A percentile compares a stretch with the other conserved stretches of the same genome.
These are phyloP conservation scores for Cloeon dipterum DNA, from an alignment of 2,888 invertebrate species.

Conservation along the genomic window DNA sequence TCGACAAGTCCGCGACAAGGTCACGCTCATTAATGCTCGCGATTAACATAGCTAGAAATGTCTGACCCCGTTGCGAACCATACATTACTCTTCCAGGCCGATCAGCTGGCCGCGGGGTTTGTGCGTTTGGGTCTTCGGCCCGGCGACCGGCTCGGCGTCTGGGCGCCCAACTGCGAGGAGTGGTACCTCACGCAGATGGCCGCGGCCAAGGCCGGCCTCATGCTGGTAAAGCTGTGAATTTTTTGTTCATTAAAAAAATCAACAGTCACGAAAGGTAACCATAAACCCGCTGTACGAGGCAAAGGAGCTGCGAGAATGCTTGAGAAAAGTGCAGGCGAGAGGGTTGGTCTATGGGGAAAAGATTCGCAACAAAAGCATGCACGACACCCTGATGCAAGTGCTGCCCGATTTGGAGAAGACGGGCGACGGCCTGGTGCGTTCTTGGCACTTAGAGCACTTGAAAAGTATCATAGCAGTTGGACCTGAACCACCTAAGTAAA, in stretches of 20 bases:
- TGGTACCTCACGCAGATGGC: slow-evolving; percentile 54
- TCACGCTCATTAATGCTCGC: slow-evolving; percentile 5
- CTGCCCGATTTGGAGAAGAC: slow-evolving; percentile 29
- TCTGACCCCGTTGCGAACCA: too few species aligned
- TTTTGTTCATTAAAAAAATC: background rate
- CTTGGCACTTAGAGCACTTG: slow-evolving; percentile 24
- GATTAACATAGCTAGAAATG: slow-evolving; percentile 16
- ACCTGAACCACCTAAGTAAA: slow-evolving; percentile 28
- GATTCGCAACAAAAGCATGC: slow-evolving; percentile 41
- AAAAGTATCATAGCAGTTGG: slow-evolving; percentile 31
- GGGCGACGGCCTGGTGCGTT: slow-evolving; percentile 24
- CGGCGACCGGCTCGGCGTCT: slow-evolving; percentile 56
- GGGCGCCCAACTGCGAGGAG: slow-evolving; percentile 53
- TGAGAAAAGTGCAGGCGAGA: slow-evolving; percentile 44
- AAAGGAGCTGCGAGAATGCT: slow-evolving; percentile 42
- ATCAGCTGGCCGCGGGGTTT: slow-evolving; percentile 47
- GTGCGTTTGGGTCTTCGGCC: slow-evolving; percentile 37
- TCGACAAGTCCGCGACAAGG: slow-evolving; percentile 21
- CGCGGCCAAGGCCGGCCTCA: slow-evolving; percentile 42
- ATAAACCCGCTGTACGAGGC: slow-evolving; percentile 53
- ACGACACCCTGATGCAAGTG: slow-evolving; percentile 30
- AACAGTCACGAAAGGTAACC: slow-evolving; percentile 38
- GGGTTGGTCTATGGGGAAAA: slow-evolving; percentile 36
- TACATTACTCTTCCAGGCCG: slow-evolving; percentile 34
- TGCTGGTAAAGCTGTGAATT: slow-evolving; percentile 38